A percentile compares a stretch with the other conserved stretches of the same genome.
phyloP scores from a whole-genome alignment of 2,888 invertebrate species.

The Tinea pellionella region DNA sequence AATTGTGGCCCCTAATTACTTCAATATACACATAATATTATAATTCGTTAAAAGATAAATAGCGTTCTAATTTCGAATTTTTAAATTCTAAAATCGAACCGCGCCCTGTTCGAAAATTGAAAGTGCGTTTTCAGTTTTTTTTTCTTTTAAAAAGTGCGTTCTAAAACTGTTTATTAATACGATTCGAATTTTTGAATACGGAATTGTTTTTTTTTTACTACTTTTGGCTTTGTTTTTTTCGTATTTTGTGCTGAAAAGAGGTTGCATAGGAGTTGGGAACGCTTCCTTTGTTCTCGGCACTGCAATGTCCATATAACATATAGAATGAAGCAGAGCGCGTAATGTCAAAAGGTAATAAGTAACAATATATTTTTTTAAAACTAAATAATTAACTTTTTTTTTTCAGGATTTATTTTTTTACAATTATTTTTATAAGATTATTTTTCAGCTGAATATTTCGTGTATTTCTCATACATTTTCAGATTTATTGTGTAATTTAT shows the following conservation, averaged over 20 bases:
- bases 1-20: constrained; percentile 31
- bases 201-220: neutral
- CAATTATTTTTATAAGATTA: too few relatives aligned
- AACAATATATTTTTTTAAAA: neutral
- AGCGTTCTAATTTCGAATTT: too few relatives aligned
- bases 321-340: neutral
- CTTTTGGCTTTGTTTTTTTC: neutral
- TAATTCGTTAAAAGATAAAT: too few relatives aligned
- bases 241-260: neutral
- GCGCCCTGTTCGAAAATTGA: too few relatives aligned
- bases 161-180: neutral
- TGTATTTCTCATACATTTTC: too few relatives aligned
- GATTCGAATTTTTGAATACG: neutral
- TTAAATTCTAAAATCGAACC: too few relatives aligned
- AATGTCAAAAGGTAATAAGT: neutral
- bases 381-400: too few relatives aligned
- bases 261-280: neutral
- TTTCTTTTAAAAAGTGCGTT: neutral
- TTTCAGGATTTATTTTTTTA: too few relatives aligned
- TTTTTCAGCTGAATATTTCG: too few relatives aligned
- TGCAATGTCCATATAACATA: neutral
- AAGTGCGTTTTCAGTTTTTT: neutral
- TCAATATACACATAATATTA: constrained; percentile 19
- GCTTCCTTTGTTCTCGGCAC: constrained; percentile 11
- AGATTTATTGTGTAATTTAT: too few relatives aligned